A percentile compares a stretch with the other conserved stretches of the same genome.
These are phyloP conservation scores for Apostichopus japonicus DNA, from an alignment of 35 echinoderm and acorn worm genomes.

Conservation along the genomic window DNA sequence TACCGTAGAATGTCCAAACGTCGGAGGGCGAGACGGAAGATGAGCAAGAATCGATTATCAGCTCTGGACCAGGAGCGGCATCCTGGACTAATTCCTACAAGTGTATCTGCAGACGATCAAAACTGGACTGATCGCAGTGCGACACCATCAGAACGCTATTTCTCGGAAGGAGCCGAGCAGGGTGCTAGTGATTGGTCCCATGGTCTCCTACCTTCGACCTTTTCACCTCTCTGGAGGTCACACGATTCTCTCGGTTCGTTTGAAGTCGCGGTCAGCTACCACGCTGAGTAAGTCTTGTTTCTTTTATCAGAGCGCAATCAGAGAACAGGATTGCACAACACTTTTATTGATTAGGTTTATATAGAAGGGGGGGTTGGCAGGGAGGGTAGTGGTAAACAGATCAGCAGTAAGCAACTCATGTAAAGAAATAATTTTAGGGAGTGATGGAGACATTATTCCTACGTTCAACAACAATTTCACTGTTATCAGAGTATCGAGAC, in stretches of 20 bases:
- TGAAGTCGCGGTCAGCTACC: background rate
- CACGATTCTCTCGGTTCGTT: background rate
- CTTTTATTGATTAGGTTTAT: too few species aligned
- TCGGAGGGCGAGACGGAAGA: background rate
- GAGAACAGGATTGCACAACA: too few species aligned
- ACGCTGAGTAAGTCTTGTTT: background rate
- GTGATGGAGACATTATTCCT: too few species aligned
- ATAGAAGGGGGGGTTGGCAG: too few species aligned
- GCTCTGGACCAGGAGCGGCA: background rate
- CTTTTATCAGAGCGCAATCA: background rate
- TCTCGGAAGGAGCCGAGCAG: background rate
- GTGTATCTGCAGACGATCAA: background rate
- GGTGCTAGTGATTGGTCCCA: background rate
- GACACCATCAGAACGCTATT: background rate
- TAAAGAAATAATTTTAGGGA: too few species aligned
- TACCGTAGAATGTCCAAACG: background rate
- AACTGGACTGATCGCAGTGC: background rate
- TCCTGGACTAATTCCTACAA: background rate
- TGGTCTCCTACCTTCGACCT: background rate
- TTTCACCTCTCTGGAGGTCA: conserved; percentile 1
- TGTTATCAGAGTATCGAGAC: too few species aligned
- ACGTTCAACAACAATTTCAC: too few species aligned
- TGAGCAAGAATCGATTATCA: background rate
- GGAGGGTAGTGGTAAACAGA: too few species aligned
- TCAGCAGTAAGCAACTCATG: too few species aligned